A percentile compares a stretch with the other conserved stretches of the same genome.
phyloP scores from a whole-genome alignment of 2,797 vertebrate species.

The Helostoma temminkii region DNA sequence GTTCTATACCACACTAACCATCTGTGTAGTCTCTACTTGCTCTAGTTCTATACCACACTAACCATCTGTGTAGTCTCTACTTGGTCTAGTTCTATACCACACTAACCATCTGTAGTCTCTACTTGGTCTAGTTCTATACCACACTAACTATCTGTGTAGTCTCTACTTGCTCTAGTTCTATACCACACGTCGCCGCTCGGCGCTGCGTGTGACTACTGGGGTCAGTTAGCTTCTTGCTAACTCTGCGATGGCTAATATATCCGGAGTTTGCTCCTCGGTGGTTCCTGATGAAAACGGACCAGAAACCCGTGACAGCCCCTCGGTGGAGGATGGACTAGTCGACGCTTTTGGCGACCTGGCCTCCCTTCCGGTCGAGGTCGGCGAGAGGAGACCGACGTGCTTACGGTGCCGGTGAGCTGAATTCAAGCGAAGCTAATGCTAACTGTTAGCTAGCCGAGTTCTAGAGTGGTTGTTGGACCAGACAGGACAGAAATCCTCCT shows the following conservation, averaged over 20 bases:
- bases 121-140: no score
- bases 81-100: no score
- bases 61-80: no score
- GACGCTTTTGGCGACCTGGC: constrained; percentile 87
- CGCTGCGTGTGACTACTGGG: constrained; percentile 21
- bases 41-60: no score
- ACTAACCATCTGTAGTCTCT: no score
- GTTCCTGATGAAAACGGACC: constrained; percentile 43
- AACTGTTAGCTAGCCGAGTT: constrained; percentile 63
- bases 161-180: constrained; percentile 40
- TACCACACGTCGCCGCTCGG: not conserved
- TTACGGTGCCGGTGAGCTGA: constrained; percentile 90
- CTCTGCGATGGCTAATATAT: constrained; percentile 65
- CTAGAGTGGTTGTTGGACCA: not conserved
- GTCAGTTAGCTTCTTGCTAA: constrained; percentile 55
- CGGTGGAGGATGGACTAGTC: constrained; percentile 62
- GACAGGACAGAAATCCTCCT: not conserved
- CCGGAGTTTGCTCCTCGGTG: constrained; percentile 28
- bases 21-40: no score
- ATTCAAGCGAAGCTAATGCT: constrained; percentile 63
- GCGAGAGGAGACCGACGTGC: constrained; percentile 90
- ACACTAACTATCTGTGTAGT: no score
- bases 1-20: no score
- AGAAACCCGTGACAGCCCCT: not conserved
- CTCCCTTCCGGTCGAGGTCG: constrained; percentile 88